A percentile compares a stretch with the other conserved stretches of the same genome.
Evolutionary conservation across 2,113 vertebrate species (phyloP).

Genomic region (Callithrix jacchus): DNA sequence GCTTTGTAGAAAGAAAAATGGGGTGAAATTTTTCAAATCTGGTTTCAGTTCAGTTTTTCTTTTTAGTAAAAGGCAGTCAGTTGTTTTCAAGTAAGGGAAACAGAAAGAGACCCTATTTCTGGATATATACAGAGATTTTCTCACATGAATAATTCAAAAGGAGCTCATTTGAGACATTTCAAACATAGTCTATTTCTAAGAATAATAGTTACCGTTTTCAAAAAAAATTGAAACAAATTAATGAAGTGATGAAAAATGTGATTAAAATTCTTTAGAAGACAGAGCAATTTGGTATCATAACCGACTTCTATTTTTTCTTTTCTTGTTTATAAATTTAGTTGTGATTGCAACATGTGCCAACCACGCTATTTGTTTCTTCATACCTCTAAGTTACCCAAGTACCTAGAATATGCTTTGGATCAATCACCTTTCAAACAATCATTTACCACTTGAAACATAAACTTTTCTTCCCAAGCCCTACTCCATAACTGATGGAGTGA

Average conservation of each 20-base stretch:
- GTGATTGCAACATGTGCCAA: not conserved
- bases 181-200: conserved; percentile 61
- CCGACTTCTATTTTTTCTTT: not conserved
- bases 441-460: not conserved
- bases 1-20: conserved; percentile 55
- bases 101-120: conserved; percentile 59
- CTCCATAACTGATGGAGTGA: not conserved
- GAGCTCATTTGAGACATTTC: conserved; percentile 60
- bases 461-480: not conserved
- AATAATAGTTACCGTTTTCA: conserved; percentile 54
- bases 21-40: conserved; percentile 34
- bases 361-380: not conserved
- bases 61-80: conserved; percentile 48
- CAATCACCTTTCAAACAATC: not conserved
- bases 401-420: not conserved
- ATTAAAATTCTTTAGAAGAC: conserved; percentile 39
- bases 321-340: not conserved
- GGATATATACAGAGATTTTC: conserved; percentile 61
- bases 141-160: conserved; percentile 73
- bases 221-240: conserved; percentile 57
- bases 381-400: not conserved
- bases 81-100: conserved; percentile 60
- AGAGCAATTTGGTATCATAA: not conserved
- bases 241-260: conserved; percentile 42
- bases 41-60: conserved; percentile 36